Base-by-base conservation (phyloP, 1,140 invertebrate species). In the Andrena cerasifolii region DNA sequence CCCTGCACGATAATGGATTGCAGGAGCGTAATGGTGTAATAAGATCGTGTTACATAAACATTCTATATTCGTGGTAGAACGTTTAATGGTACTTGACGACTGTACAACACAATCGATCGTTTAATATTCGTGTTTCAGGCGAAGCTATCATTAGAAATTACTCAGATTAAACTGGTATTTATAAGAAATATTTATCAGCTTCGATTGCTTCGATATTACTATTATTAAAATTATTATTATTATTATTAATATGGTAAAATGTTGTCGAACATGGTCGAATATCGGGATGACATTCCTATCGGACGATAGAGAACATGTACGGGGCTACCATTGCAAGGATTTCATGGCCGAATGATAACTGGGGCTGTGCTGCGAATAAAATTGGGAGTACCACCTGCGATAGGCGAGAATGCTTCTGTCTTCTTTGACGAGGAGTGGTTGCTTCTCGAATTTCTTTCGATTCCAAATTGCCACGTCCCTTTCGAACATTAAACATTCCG, bases 391-490 rank as follows among this genome's bases (percentile, higher is more conserved):
- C 98, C 97, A 99, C 28, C 94, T 91, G 7, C 98, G 92, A 89
- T 96, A 97, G 18, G 94, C 93, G 3, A 93, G 92, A 0, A 98
- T 95, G 0, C 95, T 92, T 24, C 93, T 93, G 87, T 98, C 98
- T 83, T 97, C 95, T 78, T 94, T 95, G 1, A 97, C 95, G 36
- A 98, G 92, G 0, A 95, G 80, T 0, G 98, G 97, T 33, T 94
- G 94, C 56, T 93, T 94, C 0, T 95, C 89, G 89, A 95, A 98
- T 49, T 93, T 94, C 87, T 98, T 98, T 91, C 96, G 95, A 87
- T 98, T 98, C 98, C 98, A 99, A 6, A 98, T 95, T 72, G 94
- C 94, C 0, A 98, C 95, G 87, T 99, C 98, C 3, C 97, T 93
- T 88, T 97, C 95, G 86, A 98, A 95, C 96, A 97, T 97, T 24